phyloP scores from a whole-genome alignment of 2,113 vertebrate species.

The human region DNA sequence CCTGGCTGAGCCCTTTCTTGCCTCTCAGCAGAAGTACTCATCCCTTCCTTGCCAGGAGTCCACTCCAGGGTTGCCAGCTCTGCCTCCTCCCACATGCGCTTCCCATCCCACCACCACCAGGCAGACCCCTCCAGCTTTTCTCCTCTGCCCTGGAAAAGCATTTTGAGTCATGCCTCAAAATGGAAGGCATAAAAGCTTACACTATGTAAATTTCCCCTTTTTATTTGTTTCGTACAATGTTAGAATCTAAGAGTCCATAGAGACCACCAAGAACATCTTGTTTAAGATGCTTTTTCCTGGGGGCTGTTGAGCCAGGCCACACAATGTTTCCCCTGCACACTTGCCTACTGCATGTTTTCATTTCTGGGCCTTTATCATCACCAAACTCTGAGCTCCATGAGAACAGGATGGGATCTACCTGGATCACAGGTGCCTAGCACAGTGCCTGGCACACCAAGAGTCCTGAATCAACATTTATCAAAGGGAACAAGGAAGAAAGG shows the following conservation, averaged over 20 bases:
- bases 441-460: background rate
- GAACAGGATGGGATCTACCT: background rate
- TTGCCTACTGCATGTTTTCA: background rate
- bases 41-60: background rate
- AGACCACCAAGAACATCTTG: background rate
- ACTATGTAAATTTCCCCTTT: too few relatives aligned
- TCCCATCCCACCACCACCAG: too few relatives aligned
- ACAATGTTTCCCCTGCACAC: too few relatives aligned
- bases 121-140: too few relatives aligned
- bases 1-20: too few relatives aligned
- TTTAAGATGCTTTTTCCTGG: background rate
- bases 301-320: background rate
- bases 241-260: background rate
- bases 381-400: too few relatives aligned
- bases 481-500: background rate
- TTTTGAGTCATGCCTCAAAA: too few relatives aligned
- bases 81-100: background rate
- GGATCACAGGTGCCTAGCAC: background rate
- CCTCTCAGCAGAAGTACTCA: background rate
- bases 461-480: background rate
- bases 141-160: background rate
- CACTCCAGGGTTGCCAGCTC: background rate
- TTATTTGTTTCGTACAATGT: background rate
- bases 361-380: background rate
- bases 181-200: background rate